Percentiles rank a stretch among this genome's conserved stretches.
phyloP scores from a whole-genome alignment of 92 coral and sea anemone species.

The Blastomussa wellsi region DNA sequence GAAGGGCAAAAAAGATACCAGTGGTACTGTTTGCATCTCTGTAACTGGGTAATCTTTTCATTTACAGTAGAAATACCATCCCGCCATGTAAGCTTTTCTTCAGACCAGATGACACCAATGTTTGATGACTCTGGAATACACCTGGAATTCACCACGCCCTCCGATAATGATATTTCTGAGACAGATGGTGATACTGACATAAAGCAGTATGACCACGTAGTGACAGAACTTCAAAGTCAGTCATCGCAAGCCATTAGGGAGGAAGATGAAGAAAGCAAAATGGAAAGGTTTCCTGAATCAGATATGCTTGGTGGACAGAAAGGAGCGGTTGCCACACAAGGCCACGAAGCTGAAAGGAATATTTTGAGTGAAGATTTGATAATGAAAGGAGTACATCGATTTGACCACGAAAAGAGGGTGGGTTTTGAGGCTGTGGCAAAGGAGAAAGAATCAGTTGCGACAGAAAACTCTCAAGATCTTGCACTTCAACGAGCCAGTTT shows the following conservation, averaged over 20 bases:
- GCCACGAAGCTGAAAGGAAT: background rate
- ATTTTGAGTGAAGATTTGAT: background rate
- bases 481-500: slow-evolving; percentile 70
- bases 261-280: background rate
- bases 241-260: background rate
- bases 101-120: slow-evolving; percentile 50
- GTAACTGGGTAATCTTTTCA: background rate
- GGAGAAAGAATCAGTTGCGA: background rate
- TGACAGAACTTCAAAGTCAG: background rate
- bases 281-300: background rate
- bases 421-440: background rate
- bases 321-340: background rate
- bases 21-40: background rate
- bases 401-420: background rate
- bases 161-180: slow-evolving; percentile 39
- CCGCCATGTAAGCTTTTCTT: slow-evolving; percentile 34
- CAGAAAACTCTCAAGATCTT: slow-evolving; percentile 38
- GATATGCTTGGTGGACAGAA: background rate
- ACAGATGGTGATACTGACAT: background rate
- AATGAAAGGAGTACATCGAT: background rate
- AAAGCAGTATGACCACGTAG: background rate
- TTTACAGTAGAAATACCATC: background rate
- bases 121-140: slow-evolving; percentile 86
- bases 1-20: background rate
- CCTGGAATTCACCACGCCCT: slow-evolving; percentile 54